Base-by-base conservation (phyloP, 2,888 invertebrate species). In the Perizoma flavofasciatum region DNA sequence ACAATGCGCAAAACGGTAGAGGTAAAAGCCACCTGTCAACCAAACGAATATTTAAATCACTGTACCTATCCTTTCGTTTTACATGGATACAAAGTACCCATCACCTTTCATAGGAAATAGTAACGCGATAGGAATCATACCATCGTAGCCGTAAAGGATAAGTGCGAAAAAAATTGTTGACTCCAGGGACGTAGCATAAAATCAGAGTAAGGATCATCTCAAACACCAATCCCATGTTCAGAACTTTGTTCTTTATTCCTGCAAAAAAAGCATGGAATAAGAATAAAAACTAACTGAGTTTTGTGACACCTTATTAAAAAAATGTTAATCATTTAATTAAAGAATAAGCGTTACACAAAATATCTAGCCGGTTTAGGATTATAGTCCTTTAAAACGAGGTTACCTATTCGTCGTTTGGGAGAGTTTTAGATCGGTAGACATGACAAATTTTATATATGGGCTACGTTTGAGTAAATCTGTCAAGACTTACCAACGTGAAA, bases 11-110 rank as follows among this genome's bases (percentile, higher is more conserved):
- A 83, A 96, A 95, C 9, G 96, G 96, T 61, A 96, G 68, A 37
- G 94, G 94, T 49, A 95, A 94, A 78, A 96, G 93, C 95, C 96
- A 96, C 96, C 96, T 92, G 78, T 5, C 69, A 60, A 59, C n/a
- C 22, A 45, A 59, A 40, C 8, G 4, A 7, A 53, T 5, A 55
- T 48, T 35, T 22, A 46, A 37, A 53, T 48, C 34, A 11, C 5
- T 9, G 4, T n/a, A 39, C n/a, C n/a, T n/a, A n/a, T n/a, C n/a
- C n/a, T n/a, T n/a, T n/a, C n/a, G n/a, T n/a, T n/a, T n/a, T n/a
- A n/a, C n/a, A n/a, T n/a, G n/a, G n/a, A n/a, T n/a, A 22, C 22
- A 22, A 22, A 22, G 22, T 22, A 22, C 22, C 22, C 22, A 22
- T 22, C 22, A 22, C 1, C 22, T 22, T 22, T 22, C 22, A 22